A percentile compares a stretch with the other conserved stretches of the same genome.
Conservation (phyloP, 1,140 invertebrate species). For the Drosophila rhopaloa region DNA sequence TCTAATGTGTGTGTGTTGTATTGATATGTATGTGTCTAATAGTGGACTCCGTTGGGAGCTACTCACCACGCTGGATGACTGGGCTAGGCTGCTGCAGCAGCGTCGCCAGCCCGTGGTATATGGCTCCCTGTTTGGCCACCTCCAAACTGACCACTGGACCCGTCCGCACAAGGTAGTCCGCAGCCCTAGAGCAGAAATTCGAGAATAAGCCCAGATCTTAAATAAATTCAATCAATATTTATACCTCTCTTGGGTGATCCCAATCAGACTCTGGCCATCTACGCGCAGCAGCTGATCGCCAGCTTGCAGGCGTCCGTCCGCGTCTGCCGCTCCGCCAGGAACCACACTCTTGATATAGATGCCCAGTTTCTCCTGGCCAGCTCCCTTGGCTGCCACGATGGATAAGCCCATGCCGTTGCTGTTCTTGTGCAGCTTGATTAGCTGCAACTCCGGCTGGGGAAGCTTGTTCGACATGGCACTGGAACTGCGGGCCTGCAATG, state of each 20-base stretch:
- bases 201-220: neutral
- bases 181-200: slow-evolving; percentile 87
- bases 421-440: slow-evolving; percentile 96
- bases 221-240: slow-evolving; percentile 25
- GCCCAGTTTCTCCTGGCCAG: slow-evolving; percentile 91
- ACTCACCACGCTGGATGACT: slow-evolving; percentile 92
- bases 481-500: slow-evolving; percentile 87
- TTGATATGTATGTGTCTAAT: slow-evolving; percentile 26
- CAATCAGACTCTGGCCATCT: slow-evolving; percentile 97
- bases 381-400: slow-evolving; percentile 95
- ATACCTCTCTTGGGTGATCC: slow-evolving; percentile 97
- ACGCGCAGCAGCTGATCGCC: slow-evolving; percentile 99
- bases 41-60: slow-evolving; percentile 12
- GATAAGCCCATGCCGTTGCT: slow-evolving; percentile 96
- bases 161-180: slow-evolving; percentile 97
- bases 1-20: slow-evolving; percentile 51
- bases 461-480: slow-evolving; percentile 85
- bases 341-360: slow-evolving; percentile 99
- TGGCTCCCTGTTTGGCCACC: slow-evolving; percentile 98
- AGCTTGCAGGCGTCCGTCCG: slow-evolving; percentile 96
- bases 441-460: slow-evolving; percentile 88
- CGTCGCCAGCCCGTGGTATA: slow-evolving; percentile 97
- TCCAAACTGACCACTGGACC: slow-evolving; percentile 97
- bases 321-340: slow-evolving; percentile 96
- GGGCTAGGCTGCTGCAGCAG: slow-evolving; percentile 96